These are phyloP conservation scores for Cremastinae sp. DNA, from an alignment of 2,888 invertebrate species.

Conservation along the genomic window DNA sequence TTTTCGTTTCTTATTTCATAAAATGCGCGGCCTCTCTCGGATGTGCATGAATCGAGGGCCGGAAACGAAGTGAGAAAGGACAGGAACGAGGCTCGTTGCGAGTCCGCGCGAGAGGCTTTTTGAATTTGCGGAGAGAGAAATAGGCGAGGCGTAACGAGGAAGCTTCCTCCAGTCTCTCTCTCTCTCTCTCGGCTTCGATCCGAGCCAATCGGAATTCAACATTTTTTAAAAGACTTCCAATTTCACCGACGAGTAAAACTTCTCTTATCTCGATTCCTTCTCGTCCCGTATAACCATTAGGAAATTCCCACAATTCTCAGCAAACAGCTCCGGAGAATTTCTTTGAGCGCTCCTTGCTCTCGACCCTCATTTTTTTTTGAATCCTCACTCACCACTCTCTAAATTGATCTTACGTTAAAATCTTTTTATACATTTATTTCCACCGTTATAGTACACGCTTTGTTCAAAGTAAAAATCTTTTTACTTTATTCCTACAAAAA, in stretches of 20 bases:
- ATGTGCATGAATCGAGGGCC: conserved; percentile 49
- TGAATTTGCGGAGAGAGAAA: conserved; percentile 15
- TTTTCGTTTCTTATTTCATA: conserved; percentile 25
- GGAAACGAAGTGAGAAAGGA: conserved; percentile 56
- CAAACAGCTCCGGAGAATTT: conserved; percentile 2
- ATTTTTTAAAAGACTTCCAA: conserved; percentile 20
- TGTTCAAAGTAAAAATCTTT: too few species aligned
- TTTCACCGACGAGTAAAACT: conserved; percentile 1
- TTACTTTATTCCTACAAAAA: too few species aligned
- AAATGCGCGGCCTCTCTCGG: conserved; percentile 41
- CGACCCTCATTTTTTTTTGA: neutral
- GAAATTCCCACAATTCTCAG: neutral
- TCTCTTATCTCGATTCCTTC: conserved; percentile 9
- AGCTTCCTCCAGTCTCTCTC: conserved; percentile 16
- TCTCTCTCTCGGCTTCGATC: too few species aligned
- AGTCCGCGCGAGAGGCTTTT: neutral
- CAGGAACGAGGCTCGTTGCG: conserved; percentile 31
- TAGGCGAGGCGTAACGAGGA: conserved; percentile 6
- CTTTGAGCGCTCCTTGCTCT: too few species aligned
- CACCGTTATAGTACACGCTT: too few species aligned
- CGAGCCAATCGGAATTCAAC: conserved; percentile 43
- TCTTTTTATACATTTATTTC: too few species aligned
- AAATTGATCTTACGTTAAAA: too few species aligned
- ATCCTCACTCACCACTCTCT: neutral
- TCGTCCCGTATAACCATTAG: neutral